These are phyloP conservation scores for Brachystomella parvula DNA, from an alignment of 1,140 invertebrate genomes.

Conservation along the genomic window DNA sequence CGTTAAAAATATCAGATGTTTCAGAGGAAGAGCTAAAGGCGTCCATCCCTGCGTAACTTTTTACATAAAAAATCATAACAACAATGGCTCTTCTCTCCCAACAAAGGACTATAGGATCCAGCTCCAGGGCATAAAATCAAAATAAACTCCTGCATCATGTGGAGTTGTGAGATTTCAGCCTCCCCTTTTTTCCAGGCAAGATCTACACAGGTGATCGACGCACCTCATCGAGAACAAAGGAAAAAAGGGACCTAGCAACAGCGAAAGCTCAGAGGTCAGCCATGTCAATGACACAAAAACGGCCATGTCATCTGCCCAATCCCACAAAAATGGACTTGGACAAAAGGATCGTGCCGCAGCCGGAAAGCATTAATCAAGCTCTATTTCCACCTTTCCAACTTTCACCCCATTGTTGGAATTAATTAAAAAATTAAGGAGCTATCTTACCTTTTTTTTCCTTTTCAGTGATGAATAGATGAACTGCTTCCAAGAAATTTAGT, in stretches of 20 bases:
- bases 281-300: not conserved
- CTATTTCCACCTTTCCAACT: not conserved
- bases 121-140: not conserved
- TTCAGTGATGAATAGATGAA: not conserved
- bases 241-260: too few species aligned
- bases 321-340: not conserved
- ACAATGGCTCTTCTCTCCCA: not conserved
- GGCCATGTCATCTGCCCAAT: not conserved
- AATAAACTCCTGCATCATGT: constrained; percentile 3
- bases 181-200: not conserved
- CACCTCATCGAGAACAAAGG: constrained; percentile 1
- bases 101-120: not conserved
- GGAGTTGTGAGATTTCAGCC: not conserved
- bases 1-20: constrained; percentile 10
- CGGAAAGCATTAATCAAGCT: not conserved
- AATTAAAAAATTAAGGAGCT: not conserved
- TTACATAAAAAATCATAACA: not conserved
- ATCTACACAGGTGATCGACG: constrained; percentile 4
- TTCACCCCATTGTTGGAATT: not conserved
- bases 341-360: not conserved
- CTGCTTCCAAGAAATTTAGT: not conserved
- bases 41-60: not conserved
- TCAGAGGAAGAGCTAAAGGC: too few species aligned
- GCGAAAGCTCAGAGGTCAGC: too few species aligned
- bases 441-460: not conserved